Evolutionary conservation across 1,140 invertebrate genomes (phyloP), one percentile per base, ranked within the genome.

Genomic region (Kradibia gibbosae): DNA sequence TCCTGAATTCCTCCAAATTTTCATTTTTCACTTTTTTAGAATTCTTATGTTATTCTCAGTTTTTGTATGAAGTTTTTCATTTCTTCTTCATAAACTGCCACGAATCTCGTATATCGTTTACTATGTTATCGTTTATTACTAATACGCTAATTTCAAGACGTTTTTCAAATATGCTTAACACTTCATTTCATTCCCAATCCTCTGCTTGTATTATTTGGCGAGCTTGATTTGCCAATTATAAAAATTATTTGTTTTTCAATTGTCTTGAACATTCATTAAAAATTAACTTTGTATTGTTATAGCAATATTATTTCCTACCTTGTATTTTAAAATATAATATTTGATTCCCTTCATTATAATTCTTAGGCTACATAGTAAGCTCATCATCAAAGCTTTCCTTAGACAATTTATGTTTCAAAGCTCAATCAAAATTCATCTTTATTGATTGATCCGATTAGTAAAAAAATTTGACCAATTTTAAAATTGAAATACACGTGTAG

Each of bases 1-100:
- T 86, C 87, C 85, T 84, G 65, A 42, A 82, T 83, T 82, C 86
- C 82, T 65, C 42, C 79, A 67, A 67, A 48, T 45, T 76, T 48
- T 76, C 70, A 81, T 55, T 78, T 50, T 67, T 71, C 80, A 72
- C 77, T 45, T 72, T 28, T 78, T 82, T n/a, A 65, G 34, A 80
- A 73, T 80, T 83, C 80, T 82, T 57, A 79, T 73, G 62, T 81
- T 39, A 67, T 20, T 50, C 45, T 62, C 0, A 10, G 15, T 42
- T 65, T 60, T 75, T 82, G 22, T 15, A 36, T 36, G 10, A 60
- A 60, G 50, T 50, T 60, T 75, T 75, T 75, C 20, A 48, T 20
- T 45, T 75, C 34, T 60, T 42, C 15, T 57, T 0, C 73, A 60
- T 48, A 3, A 34, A 55, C 34, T 57, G 17, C 22, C 42, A 22